These are phyloP conservation scores for Nesogale talazaci DNA, from an alignment of 2,113 vertebrate genomes.

Conservation along the genomic window DNA sequence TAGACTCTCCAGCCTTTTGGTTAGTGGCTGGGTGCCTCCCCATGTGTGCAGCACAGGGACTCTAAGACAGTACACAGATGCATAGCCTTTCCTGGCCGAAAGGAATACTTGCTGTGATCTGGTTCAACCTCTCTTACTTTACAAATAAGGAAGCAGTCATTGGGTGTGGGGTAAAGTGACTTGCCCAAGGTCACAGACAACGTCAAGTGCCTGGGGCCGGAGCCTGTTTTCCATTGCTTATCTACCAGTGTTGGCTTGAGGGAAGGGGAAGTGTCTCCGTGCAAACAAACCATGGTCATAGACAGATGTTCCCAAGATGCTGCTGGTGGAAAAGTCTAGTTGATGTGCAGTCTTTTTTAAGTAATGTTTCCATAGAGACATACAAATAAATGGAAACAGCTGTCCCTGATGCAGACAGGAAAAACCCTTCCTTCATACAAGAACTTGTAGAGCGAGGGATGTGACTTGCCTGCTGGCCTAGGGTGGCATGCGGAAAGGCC, in stretches of 20 bases:
- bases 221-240: not conserved
- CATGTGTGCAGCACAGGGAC: not conserved
- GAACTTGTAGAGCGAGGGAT: accelerated
- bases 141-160: not conserved
- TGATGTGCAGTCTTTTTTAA: conserved; percentile 31
- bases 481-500: not conserved
- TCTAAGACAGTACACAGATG: not conserved
- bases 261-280: not conserved
- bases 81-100: not conserved
- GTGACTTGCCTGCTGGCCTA: not conserved
- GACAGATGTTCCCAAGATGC: not conserved
- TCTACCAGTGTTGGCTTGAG: not conserved
- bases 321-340: conserved; percentile 56
- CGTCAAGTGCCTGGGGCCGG: not conserved
- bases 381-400: conserved; percentile 58
- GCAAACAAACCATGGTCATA: not conserved
- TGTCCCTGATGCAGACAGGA: conserved; percentile 42
- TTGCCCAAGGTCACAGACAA: not conserved
- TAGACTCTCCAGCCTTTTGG: not conserved
- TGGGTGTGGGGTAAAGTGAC: not conserved
- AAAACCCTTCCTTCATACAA: conserved; percentile 39
- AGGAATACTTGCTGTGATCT: accelerated
- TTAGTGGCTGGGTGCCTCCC: not conserved
- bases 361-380: conserved; percentile 71
- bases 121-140: not conserved